Evolutionary conservation across 2,888 invertebrate species (phyloP).

Genomic region (Patella depressa): DNA sequence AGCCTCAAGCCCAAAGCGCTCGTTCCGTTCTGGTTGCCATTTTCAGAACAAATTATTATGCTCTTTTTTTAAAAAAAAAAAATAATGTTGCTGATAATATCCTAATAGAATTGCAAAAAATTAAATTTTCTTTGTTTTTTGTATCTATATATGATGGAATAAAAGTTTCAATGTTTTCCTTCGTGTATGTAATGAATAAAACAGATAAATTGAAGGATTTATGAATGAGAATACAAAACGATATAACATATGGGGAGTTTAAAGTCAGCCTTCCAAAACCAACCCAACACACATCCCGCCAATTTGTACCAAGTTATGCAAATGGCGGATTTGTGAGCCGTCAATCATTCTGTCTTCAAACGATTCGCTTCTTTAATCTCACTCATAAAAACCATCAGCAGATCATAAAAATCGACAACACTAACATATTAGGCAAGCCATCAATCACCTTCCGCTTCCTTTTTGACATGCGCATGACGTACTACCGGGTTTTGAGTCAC

Average conservation of each 20-base stretch:
- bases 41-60: too few relatives aligned
- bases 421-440: conserved; percentile 12
- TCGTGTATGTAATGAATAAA: too few relatives aligned
- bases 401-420: conserved; percentile 7
- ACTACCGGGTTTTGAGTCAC: conserved; percentile 5
- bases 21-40: too few relatives aligned
- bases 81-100: too few relatives aligned
- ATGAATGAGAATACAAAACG: neutral
- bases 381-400: neutral
- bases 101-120: too few relatives aligned
- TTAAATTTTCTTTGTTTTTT: too few relatives aligned
- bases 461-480: neutral
- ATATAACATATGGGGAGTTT: neutral
- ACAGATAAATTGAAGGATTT: neutral
- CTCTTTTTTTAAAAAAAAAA: too few relatives aligned
- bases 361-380: neutral
- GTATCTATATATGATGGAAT: too few relatives aligned
- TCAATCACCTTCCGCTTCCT: conserved; percentile 7
- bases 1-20: too few relatives aligned
- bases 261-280: neutral
- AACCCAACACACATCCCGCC: neutral
- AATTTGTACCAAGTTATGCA: neutral
- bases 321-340: neutral
- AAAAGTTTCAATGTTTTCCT: too few relatives aligned
- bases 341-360: conserved; percentile 7